A percentile compares a stretch with the other conserved stretches of the same genome.
Evolutionary conservation across 2,888 invertebrate genomes (phyloP).

Genomic region (Nipponacmea schrenckii): DNA sequence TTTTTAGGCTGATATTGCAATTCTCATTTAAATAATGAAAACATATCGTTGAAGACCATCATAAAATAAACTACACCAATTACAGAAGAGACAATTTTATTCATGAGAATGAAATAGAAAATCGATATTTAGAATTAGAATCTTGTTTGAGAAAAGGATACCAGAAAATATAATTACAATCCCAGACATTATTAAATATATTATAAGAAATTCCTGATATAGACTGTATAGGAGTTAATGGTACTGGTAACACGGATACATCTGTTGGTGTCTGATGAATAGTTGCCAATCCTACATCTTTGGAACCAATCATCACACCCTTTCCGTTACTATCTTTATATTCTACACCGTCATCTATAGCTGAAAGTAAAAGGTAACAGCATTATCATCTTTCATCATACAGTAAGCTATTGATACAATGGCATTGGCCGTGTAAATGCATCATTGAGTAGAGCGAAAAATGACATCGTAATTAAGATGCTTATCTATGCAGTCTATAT

Average conservation of each 20-base stretch:
- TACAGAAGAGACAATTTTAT: too few relatives aligned
- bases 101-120: constrained; percentile 35
- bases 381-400: too few relatives aligned
- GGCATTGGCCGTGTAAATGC: too few relatives aligned
- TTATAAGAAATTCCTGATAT: constrained; percentile 57
- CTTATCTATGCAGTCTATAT: too few relatives aligned
- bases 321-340: constrained; percentile 35
- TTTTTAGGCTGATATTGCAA: too few relatives aligned
- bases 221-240: constrained; percentile 40
- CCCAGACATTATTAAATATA: constrained; percentile 62
- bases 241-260: constrained; percentile 48
- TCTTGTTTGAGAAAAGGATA: constrained; percentile 57
- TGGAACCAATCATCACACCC: constrained; percentile 41
- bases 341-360: constrained; percentile 46
- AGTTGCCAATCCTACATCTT: constrained; percentile 50
- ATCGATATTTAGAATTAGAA: constrained; percentile 38
- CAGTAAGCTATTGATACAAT: too few relatives aligned
- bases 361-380: constrained; percentile 17
- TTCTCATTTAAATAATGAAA: too few relatives aligned
- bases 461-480: too few relatives aligned
- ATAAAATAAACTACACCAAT: too few relatives aligned
- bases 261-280: constrained; percentile 36
- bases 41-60: too few relatives aligned
- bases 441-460: too few relatives aligned
- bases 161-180: constrained; percentile 63